A percentile compares a stretch with the other conserved stretches of the same genome.
Conservation (phyloP, 2,888 invertebrate genomes). For the Lasioglossum pauxillum region DNA sequence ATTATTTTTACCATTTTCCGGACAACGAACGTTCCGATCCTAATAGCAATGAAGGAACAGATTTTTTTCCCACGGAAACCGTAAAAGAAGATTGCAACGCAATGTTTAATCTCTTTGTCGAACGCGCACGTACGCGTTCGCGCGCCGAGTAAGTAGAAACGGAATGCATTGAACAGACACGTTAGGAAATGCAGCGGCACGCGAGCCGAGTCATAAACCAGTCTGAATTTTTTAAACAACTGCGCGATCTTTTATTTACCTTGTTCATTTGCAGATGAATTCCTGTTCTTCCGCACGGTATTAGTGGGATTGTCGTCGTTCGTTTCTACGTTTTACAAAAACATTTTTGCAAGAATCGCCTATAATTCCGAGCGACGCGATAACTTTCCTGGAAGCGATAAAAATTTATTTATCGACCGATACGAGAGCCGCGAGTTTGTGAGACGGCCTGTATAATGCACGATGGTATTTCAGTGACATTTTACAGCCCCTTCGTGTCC, state of each 20-base stretch:
- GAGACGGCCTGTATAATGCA: neutral
- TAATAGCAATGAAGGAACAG: accelerated
- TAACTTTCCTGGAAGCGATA: neutral
- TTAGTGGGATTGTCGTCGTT: neutral
- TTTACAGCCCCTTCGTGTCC: neutral
- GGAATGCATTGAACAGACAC: neutral
- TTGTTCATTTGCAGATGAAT: neutral
- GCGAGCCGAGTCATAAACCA: conserved; percentile 1
- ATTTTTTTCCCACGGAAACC: neutral
- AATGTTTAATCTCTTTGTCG: neutral
- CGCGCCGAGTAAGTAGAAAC: neutral
- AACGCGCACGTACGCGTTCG: neutral
- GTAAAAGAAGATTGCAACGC: neutral
- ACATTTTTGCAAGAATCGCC: neutral
- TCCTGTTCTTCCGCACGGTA: neutral
- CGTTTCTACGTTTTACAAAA: neutral
- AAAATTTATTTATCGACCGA: neutral
- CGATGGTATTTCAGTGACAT: neutral
- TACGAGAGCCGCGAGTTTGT: neutral
- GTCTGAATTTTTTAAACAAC: conserved; percentile 5
- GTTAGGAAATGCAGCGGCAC: neutral
- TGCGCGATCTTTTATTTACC: neutral
- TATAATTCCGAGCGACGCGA: neutral
- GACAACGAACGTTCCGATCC: neutral
- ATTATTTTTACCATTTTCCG: neutral